Evolutionary conservation across 2,888 invertebrate genomes (phyloP).

Genomic region (Noctua pronuba): DNA sequence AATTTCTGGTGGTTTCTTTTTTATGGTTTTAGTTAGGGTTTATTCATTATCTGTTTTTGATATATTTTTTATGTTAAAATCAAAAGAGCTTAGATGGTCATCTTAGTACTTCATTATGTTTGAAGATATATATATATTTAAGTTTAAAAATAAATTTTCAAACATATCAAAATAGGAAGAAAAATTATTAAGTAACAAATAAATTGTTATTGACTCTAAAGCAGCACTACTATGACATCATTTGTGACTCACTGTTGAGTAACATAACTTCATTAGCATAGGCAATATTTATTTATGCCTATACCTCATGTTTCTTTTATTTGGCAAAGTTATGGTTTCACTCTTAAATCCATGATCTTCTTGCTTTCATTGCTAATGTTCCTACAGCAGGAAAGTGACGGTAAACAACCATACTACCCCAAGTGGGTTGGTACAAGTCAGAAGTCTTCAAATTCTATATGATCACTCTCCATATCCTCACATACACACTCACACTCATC

Average conservation of each 20-base stretch:
- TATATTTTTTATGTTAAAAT: background rate
- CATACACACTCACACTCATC: no score
- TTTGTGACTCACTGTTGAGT: constrained; percentile 48
- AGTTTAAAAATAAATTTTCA: background rate
- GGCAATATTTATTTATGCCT: constrained; percentile 40
- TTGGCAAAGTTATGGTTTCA: background rate
- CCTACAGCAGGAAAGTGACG: background rate
- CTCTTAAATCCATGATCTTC: background rate
- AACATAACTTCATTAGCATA: constrained; percentile 31
- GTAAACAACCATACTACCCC: background rate
- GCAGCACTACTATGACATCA: constrained; percentile 60
- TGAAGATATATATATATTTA: background rate
- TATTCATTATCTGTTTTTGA: background rate
- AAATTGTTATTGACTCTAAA: constrained; percentile 23
- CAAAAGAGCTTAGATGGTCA: background rate
- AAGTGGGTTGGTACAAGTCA: background rate
- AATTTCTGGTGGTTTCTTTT: no score
- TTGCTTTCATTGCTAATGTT: background rate
- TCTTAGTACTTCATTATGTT: background rate
- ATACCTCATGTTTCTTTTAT: constrained; percentile 6
- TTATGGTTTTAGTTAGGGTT: background rate
- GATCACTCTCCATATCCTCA: no score
- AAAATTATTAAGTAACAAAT: constrained; percentile 14
- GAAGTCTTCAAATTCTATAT: background rate
- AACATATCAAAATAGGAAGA: constrained; percentile 1